These are phyloP conservation scores for Paguma larvata DNA, from an alignment of 2,797 vertebrate genomes.

Conservation along the genomic window DNA sequence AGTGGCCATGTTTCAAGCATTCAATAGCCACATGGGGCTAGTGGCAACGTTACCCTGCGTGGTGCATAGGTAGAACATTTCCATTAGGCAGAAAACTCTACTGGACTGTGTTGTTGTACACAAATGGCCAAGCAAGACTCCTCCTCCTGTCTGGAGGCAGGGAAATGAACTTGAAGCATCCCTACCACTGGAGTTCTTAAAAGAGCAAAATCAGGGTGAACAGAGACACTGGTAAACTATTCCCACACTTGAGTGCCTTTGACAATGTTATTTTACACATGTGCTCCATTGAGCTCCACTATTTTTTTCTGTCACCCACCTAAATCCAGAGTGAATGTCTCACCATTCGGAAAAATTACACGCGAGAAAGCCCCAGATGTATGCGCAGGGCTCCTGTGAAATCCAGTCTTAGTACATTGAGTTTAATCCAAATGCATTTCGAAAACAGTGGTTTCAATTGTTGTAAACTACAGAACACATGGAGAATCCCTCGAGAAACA, in stretches of 20 bases:
- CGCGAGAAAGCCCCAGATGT: neutral
- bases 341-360: conserved; percentile 68
- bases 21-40: no score
- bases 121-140: neutral
- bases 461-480: conserved; percentile 83
- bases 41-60: no score
- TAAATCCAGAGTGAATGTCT: conserved; percentile 70
- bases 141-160: neutral
- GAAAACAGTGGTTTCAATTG: conserved; percentile 80
- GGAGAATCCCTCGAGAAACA: conserved; percentile 85
- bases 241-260: neutral
- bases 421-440: conserved; percentile 85
- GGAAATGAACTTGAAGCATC: neutral
- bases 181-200: neutral
- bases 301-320: conserved; percentile 7
- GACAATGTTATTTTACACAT: neutral
- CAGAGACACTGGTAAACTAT: neutral
- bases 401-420: conserved; percentile 78
- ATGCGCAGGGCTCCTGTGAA: conserved; percentile 53
- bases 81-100: neutral
- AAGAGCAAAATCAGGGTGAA: neutral
- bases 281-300: neutral
- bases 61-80: fast-evolving
- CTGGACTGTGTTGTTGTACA: neutral
- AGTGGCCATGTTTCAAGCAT: neutral